Base-by-base conservation (phyloP, 37 sponge, comb jelly and placozoan genomes). In the Crambe crambe region DNA sequence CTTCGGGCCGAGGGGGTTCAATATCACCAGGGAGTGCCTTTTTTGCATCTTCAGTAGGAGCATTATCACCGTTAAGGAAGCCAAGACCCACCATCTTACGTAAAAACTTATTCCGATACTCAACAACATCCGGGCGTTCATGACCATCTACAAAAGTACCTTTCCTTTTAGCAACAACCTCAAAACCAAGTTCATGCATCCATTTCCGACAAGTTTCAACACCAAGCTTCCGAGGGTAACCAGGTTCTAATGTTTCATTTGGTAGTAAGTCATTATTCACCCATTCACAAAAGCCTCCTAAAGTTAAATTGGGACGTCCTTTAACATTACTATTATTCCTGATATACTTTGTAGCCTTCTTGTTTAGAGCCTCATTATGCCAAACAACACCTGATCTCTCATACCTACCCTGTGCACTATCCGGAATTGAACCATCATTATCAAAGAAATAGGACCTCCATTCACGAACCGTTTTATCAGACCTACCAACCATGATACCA, bases 71-170 rank as follows among this genome's bases (percentile, higher is more conserved):
- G 37, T 78, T 44, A 22, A 65, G 43, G 42, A 78, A 78, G 8
- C 78, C 78, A 64, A 66, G 47, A 18, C 39, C 18, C 9, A 72
- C 70, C 58, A 84, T 61, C 35, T 15, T 75, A 20, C 60, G 23
- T 58, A 84, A 68, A 68, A 72, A 84, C 20, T 0, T 29, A 22
- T 68, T 31, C 34, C 84, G 56, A 6, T 74, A 60, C 32, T 36
- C 56, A 36, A 83, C 83, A 31, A 65, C 75, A 74, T 83, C 75
- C 1, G 72, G 74, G 8, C 75, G 36, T 44, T 83, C 78, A 69
- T 85, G 85, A 3, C 78, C 78, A 77, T 85, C 78, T 38, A 85
- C 65, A 62, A 43, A 83, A 1, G 77, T 57, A 21, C 70, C 68
- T 64, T 83, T 83, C 15, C 40, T 58, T 2, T 40, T 59, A 4